Percentiles rank a stretch among this genome's conserved stretches.
Conservation (phyloP, 2,797 vertebrate genomes). For the Ispidina lecontei region DNA sequence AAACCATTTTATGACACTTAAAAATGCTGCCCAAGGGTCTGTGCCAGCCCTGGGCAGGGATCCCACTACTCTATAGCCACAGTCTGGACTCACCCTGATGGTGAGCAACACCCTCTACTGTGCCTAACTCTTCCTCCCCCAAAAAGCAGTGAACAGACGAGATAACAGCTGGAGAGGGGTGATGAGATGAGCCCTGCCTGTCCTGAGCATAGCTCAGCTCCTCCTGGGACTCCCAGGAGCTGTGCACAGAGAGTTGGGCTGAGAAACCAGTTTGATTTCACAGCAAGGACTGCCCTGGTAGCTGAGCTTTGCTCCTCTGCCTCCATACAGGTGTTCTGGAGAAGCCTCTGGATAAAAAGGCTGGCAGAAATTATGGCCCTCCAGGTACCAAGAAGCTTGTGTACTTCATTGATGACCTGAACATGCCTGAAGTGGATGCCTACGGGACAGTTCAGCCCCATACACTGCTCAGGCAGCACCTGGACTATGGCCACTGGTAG, state of each 20-base stretch:
- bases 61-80: not conserved
- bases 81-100: not conserved
- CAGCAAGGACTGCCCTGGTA: rapidly evolving
- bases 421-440: slow-evolving; percentile 92
- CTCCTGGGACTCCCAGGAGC: not conserved
- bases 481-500: slow-evolving; percentile 96
- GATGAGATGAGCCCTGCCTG: not conserved
- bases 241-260: not conserved
- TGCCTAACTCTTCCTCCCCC: not conserved
- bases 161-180: too few relatives aligned
- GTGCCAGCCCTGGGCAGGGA: not conserved
- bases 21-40: not conserved
- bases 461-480: slow-evolving; percentile 92
- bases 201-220: not conserved
- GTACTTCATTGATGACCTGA: slow-evolving; percentile 96
- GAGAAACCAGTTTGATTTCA: not conserved
- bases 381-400: slow-evolving; percentile 88
- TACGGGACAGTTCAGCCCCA: slow-evolving; percentile 95
- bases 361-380: slow-evolving; percentile 90
- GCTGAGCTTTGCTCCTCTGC: not conserved
- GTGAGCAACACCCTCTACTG: not conserved
- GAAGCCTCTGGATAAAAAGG: slow-evolving; percentile 94
- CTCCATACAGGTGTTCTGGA: slow-evolving; percentile 83
- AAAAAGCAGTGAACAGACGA: rapidly evolving
- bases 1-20: too few relatives aligned